These are phyloP conservation scores for Euphonia xanthogaster DNA, from an alignment of 2,797 vertebrate species.

Conservation along the genomic window DNA sequence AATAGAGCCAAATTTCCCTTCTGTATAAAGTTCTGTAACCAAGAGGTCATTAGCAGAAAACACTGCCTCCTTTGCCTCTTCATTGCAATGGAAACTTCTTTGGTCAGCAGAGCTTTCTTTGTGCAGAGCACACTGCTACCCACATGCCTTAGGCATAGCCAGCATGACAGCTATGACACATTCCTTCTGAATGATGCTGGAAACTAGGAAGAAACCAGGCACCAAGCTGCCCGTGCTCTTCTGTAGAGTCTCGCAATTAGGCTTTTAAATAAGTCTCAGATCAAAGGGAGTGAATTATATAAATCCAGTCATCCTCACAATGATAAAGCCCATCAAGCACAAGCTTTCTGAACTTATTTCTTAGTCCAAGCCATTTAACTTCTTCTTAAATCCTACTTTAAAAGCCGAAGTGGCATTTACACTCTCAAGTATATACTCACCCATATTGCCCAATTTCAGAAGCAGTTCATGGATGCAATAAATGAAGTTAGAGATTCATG, in stretches of 20 bases:
- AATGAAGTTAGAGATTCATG: neutral
- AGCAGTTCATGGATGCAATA: neutral
- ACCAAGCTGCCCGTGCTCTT: neutral
- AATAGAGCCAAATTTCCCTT: neutral
- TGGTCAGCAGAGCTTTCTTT: neutral
- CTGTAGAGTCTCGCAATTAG: neutral
- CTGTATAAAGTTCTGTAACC: neutral
- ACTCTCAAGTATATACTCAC: neutral
- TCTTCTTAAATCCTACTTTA: neutral
- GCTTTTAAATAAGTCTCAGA: neutral
- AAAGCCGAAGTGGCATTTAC: neutral
- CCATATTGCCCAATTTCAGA: neutral
- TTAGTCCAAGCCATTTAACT: neutral
- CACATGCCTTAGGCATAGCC: neutral
- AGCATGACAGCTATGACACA: neutral
- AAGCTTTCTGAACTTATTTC: neutral
- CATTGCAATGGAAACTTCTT: neutral
- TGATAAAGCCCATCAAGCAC: neutral
- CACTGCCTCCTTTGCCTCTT: neutral
- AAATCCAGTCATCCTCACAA: neutral
- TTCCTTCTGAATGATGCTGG: neutral
- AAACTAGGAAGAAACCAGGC: neutral
- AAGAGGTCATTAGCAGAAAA: neutral
- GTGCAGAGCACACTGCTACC: fast-evolving
- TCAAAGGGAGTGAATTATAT: neutral